Base-by-base conservation (phyloP, 2,888 invertebrate genomes). In the Meliscaeva auricollis region DNA sequence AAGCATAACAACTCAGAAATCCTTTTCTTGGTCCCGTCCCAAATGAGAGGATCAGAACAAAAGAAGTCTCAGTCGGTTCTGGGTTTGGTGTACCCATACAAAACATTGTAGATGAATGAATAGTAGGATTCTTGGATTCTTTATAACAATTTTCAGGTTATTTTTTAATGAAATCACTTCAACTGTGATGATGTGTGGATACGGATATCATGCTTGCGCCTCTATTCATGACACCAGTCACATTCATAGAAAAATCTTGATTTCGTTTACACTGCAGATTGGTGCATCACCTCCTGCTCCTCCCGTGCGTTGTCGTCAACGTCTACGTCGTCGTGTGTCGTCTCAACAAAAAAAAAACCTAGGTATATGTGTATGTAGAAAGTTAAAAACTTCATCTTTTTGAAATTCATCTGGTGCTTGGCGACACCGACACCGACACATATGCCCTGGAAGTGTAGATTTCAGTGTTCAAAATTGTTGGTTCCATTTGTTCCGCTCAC, bases 191-290 rank as follows among this genome's bases (percentile, higher is more conserved):
- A 48, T 56, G 52, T 46, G 56, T 46, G 56, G 30, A 73, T 73
- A 66, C 17, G 56, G 38, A 73, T 73, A 66, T 58, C 73, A 66
- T 79, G 73, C 62, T 38, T 60, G 52, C 46, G 44, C 52, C 74
- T 22, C 52, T 48, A 66, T 73, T 73, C 73, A 73, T 35, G 38
- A 48, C 41, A 76, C 69, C 22, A 50, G 68, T 77, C 58, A 54
- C 46, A 32, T 58, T 35, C 46, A 35, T 35, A 74, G 64, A 58
- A 69, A 76, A 76, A 76, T 80, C 75, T 75, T 75, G 80, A 75
- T 75, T 80, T 69, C 75, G 69, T 80, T 80, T 80, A 62, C 75
- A 80, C 69, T 56, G 80, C 75, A 80, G 69, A 56, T 80, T 80
- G 68, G 75, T 54, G 54, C 66, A 68, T 60, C 46, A 60, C 41